Evolutionary conservation across 2,113 vertebrate species (phyloP).

Genomic region (Saccopteryx leptura): DNA sequence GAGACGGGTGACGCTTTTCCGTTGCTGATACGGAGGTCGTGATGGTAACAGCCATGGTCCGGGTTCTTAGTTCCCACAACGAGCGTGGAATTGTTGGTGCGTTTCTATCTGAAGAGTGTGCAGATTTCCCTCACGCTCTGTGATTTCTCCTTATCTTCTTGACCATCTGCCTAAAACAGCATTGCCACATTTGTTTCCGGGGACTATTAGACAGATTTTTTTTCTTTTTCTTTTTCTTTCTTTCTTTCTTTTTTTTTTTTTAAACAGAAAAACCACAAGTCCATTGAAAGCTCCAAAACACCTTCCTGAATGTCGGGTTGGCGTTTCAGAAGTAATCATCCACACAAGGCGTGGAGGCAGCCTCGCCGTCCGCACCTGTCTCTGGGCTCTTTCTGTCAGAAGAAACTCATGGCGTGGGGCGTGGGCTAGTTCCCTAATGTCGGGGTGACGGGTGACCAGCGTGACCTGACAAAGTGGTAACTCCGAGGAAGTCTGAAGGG

Average conservation of each 20-base stretch:
- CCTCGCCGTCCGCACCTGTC: neutral
- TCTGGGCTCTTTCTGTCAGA: neutral
- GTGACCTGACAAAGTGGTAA: neutral
- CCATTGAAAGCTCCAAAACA: neutral
- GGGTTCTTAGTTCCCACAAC: neutral
- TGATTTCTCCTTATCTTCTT: neutral
- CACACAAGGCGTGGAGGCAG: neutral
- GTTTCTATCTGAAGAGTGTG: constrained; percentile 46
- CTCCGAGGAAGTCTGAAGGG: neutral
- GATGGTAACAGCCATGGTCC: neutral
- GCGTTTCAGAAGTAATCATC: constrained; percentile 27
- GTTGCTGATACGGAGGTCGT: too few species aligned
- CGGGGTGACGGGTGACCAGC: neutral
- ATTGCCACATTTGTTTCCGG: constrained; percentile 19
- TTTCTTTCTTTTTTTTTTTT: neutral
- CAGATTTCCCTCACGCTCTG: neutral
- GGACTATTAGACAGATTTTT: neutral
- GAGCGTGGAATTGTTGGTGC: neutral
- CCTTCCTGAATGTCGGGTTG: neutral
- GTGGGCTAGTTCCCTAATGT: too few species aligned
- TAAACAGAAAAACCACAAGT: constrained; percentile 37
- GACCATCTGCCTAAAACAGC: constrained; percentile 19
- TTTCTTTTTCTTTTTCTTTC: too few species aligned
- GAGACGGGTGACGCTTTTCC: neutral
- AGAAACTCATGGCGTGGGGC: neutral